These are phyloP conservation scores for Ptychobarbus kaznakovi DNA, from an alignment of 2,797 vertebrate species.

Conservation along the genomic window DNA sequence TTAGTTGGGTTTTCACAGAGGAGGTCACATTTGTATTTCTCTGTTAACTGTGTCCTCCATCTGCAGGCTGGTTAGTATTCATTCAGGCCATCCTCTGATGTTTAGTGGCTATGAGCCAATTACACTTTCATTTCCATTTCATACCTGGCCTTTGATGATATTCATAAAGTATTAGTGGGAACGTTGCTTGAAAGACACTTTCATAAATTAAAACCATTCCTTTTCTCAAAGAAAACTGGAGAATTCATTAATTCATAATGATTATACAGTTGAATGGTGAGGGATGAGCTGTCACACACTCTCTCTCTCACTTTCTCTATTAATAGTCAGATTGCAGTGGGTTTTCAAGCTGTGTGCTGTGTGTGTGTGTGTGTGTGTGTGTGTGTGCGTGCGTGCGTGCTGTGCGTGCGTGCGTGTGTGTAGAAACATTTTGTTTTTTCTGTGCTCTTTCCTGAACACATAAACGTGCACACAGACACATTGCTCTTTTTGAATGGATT, in stretches of 20 bases:
- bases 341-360: not conserved
- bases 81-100: slow-evolving; percentile 32
- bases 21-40: not conserved
- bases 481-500: slow-evolving; percentile 13
- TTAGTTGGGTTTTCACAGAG: too few species aligned
- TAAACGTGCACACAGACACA: not conserved
- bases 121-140: slow-evolving; percentile 15
- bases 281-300: not conserved
- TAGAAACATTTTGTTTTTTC: slow-evolving; percentile 14
- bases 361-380: not conserved
- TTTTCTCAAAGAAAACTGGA: slow-evolving; percentile 12
- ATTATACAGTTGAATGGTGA: slow-evolving; percentile 6
- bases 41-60: slow-evolving; percentile 9
- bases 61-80: slow-evolving; percentile 34
- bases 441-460: not conserved
- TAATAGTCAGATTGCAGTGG: slow-evolving; percentile 35
- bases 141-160: slow-evolving; percentile 18
- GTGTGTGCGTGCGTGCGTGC: not conserved
- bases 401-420: not conserved
- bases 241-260: slow-evolving; percentile 4
- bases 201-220: not conserved
- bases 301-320: slow-evolving; percentile 8
- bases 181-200: not conserved
- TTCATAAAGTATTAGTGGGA: not conserved
- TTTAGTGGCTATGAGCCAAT: slow-evolving; percentile 23